phyloP scores from a whole-genome alignment of 2,113 vertebrate genomes.

The Mellivora capensis region DNA sequence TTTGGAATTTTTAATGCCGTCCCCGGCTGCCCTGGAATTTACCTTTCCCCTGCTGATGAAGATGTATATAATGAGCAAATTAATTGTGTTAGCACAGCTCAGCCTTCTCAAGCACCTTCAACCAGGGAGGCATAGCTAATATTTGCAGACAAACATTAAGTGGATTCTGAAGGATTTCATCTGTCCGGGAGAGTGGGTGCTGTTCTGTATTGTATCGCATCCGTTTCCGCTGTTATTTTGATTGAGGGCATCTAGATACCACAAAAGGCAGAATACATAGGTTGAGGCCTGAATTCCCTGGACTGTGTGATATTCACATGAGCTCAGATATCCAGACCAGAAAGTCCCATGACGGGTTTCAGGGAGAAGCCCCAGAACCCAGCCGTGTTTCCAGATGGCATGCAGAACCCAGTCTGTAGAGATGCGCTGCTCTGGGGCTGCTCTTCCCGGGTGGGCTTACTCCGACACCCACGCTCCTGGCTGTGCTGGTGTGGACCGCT shows the following conservation, averaged over 20 bases:
- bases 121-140: neutral
- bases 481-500: too few species aligned
- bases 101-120: neutral
- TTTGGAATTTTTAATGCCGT: neutral
- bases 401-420: rapidly evolving
- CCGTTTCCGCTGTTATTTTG: neutral
- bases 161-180: neutral
- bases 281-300: neutral
- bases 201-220: rapidly evolving
- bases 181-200: neutral
- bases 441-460: rapidly evolving
- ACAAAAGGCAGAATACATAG: neutral
- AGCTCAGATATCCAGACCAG: neutral
- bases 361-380: neutral
- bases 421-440: neutral
- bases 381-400: neutral
- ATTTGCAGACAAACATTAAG: neutral
- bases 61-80: neutral
- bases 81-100: neutral
- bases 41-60: neutral
- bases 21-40: neutral
- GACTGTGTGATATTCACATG: neutral
- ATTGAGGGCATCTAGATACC: neutral
- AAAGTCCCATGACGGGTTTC: neutral
- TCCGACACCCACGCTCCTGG: rapidly evolving